Conservation (phyloP, 2,797 vertebrate species). For the Tragelaphus oryx region DNA sequence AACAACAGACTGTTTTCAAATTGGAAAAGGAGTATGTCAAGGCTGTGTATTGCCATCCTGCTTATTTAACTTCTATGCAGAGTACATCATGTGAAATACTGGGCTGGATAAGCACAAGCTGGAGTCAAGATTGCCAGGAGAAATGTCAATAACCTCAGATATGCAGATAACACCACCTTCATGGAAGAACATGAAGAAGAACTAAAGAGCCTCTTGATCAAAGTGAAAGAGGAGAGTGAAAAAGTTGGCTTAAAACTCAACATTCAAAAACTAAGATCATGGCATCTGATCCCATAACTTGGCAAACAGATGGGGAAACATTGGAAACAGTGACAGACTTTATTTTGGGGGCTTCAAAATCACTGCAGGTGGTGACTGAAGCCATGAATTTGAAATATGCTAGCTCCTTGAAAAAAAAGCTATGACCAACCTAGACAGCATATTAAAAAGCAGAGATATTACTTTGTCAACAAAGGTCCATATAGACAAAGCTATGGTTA, state of each 20-base stretch:
- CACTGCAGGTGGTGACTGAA: neutral
- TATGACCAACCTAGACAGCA: neutral
- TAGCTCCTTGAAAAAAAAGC: neutral
- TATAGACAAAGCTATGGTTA: neutral
- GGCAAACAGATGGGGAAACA: neutral
- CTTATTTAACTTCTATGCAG: neutral
- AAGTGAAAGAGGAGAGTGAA: neutral
- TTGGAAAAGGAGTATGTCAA: neutral
- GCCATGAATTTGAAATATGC: neutral
- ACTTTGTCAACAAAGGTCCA: neutral
- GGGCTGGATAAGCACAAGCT: neutral
- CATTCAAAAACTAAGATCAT: neutral
- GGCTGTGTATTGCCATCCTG: neutral
- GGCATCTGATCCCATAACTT: neutral
- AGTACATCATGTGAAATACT: neutral
- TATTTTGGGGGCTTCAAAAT: neutral
- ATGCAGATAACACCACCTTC: neutral
- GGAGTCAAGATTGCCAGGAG: neutral
- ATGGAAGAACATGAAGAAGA: neutral
- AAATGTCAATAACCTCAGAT: neutral
- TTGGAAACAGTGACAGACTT: neutral
- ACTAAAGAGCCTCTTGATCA: neutral
- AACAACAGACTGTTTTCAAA: neutral
- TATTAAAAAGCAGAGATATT: neutral
- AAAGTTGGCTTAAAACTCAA: neutral